Base-by-base conservation (phyloP, 92 coral and sea anemone species). In the Zoanthus sociatus region DNA sequence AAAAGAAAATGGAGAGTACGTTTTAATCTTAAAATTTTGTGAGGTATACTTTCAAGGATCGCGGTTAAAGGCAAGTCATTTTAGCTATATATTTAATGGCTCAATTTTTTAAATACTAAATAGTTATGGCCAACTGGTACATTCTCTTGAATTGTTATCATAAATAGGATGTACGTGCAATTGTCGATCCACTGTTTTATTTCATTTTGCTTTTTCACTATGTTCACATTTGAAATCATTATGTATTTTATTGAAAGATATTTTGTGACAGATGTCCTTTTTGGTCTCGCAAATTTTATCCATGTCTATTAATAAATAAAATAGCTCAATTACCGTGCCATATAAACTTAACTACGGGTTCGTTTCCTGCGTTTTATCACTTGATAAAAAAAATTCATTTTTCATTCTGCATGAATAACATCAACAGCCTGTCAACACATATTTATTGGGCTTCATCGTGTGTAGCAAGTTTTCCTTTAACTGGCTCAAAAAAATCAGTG, bases 21-120 rank as follows among this genome's bases (percentile, higher is more conserved):
- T 97, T 7, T 84, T 97, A 75, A 91, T 97, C 73, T 78, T 97
- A 86, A 97, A 97, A 91, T 97, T 97, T 88, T 93, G 99, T 82
- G 99, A 97, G 83, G 99, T 97, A 16, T 97, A 97, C 68, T 97
- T 97, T 85, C 99, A 97, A 91, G 99, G 97, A 51, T 94, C 99
- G 63, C 88, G 98, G 56, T 94, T 97, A 1, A 97, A 97, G 99
- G 99, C 95, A 93, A 86, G 87, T 11, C 48, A 31, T 7, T 2
- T 32, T 78, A 1, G 10, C 10, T 82, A 7, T 42, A 8, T 11
- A 6, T 31, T 54, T 32, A 12, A 12, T 74, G 3, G 14, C 0
- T 37, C 64, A 14, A 18, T 47, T 7, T n/a, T 33, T 26, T 26
- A 26, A 3, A 31, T 18, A 21, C 51, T 9, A 78, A 48, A 26